Evolutionary conservation across 2,888 invertebrate species (phyloP), one percentile per base, ranked within the genome.

Genomic region (Ormyrus nitidulus): DNA sequence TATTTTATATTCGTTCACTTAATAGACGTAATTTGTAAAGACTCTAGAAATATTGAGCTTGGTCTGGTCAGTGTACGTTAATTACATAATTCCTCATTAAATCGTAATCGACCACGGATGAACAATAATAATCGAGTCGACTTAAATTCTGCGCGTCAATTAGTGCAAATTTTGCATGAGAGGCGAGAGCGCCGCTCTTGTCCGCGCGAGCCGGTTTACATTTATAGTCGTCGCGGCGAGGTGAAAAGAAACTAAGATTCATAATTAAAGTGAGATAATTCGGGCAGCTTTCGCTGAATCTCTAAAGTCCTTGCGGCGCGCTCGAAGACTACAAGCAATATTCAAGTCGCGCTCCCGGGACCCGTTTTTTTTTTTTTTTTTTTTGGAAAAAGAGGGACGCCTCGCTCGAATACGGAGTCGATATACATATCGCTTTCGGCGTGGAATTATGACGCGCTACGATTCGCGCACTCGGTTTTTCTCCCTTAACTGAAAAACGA

Each of bases 1-100:
- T 83, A 85, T 34, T 34, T 34, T 34, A 34, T 86, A 34, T 86
- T 83, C 86, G 85, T 86, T 83, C 86, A 83, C 86, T 88, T 89
- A 89, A 86, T 85, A 87, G 86, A 86, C 85, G 84, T 88, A 87
- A 85, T 85, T 89, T 90, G 88, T 89, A 89, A 90, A 90, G 89
- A 89, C 88, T 89, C 89, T 90, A 89, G 89, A 90, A 90, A 90
- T 90, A 89, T 90, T 90, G 89, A 90, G 90, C 90, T 90, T 90
- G 89, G 89, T 90, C 89, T 90, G 89, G 90, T 90, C 90, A 89
- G 87, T 89, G 87, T 89, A 88, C 87, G 85, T 88, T 34, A 88
- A 88, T 84, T 83, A 83, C 83, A 85, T 34, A 34, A 34, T 85
- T 83, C 79, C 85, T 83, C 77, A 78, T 83, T 82, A 79, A 79